Evolutionary conservation across 2,113 vertebrate genomes (phyloP), one percentile per base, ranked within the genome.

Genomic region (Mionectes macconnelli): DNA sequence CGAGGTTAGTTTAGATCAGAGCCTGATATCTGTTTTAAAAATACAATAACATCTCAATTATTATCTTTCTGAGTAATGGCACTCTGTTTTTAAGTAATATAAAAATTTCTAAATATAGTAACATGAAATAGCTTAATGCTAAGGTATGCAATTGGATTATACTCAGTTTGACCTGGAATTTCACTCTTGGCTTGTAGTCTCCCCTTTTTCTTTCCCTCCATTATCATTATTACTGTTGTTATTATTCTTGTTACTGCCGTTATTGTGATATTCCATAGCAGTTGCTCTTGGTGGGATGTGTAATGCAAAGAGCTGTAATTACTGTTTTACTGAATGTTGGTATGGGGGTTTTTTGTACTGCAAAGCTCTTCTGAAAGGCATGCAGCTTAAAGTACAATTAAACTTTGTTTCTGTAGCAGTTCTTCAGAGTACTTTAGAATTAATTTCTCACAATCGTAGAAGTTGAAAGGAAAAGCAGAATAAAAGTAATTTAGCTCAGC

Each of bases 331-430:
- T 79, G 60, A 90, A 84, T 70, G 59, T 82, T 44, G 47, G 18
- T 82, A 12, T 1, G 49, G 23, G 23, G 10, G 8, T 14, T 59
- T 52, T 69, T 67, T 69, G 30, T 70, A 37, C 42, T 49, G 49
- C 52, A 63, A 81, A 87, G 77, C 44, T 89, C n/a, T 94, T 86
- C 88, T 85, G 73, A 77, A 87, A 84, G 92, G 57, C 42, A 47
- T 73, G 83, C 21, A 55, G 73, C 56, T 50, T 91, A 53, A 93
- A 93, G 59, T 93, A 88, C 74, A 19, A 53, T 70, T 86, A 83
- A 66, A 21, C 33, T 62, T 84, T 84, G 45, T 93, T 97, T 94
- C 92, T 82, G 52, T 95, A 74, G 82, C 79, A 91, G 23, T 80
- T 86, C 57, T 92, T 84, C 62, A 70, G 1, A 74, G 35, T 64